These are phyloP conservation scores for Brachionus plicatilis DNA, from an alignment of 1,140 invertebrate species.

Conservation along the genomic window DNA sequence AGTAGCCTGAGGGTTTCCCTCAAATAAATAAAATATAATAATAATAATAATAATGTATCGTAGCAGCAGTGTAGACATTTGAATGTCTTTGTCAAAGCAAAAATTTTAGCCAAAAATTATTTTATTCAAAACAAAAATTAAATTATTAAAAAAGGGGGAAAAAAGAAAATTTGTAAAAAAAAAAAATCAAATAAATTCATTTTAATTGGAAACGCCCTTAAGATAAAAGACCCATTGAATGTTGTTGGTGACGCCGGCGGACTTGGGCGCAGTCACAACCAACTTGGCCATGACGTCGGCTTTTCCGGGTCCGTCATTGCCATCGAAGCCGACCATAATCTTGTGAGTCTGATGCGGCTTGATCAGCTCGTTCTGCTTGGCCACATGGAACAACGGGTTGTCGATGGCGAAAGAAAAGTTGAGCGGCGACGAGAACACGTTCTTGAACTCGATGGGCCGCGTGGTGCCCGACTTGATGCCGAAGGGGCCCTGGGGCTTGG, in stretches of 20 bases:
- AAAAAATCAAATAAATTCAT: neutral
- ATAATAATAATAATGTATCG: too few relatives aligned
- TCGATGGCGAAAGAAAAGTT: slow-evolving; percentile 53
- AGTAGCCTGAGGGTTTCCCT: too few relatives aligned
- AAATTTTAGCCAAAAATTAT: too few relatives aligned
- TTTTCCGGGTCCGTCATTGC: slow-evolving; percentile 49
- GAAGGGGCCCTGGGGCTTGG: slow-evolving; percentile 56
- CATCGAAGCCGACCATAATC: slow-evolving; percentile 55
- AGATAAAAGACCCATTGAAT: slow-evolving; percentile 56
- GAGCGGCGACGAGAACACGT: slow-evolving; percentile 51
- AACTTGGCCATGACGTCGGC: slow-evolving; percentile 55
- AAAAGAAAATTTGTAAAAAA: too few relatives aligned
- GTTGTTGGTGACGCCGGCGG: slow-evolving; percentile 47
- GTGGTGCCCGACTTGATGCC: slow-evolving; percentile 51
- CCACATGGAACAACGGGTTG: slow-evolving; percentile 53
- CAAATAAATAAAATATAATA: too few relatives aligned
- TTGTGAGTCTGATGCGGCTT: slow-evolving; percentile 52
- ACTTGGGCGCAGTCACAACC: slow-evolving; percentile 51
- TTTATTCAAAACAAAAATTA: neutral
- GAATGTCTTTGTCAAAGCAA: too few relatives aligned
- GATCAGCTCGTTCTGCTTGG: slow-evolving; percentile 52
- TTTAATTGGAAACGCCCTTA: slow-evolving; percentile 46
- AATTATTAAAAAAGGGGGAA: neutral
- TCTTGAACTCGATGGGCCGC: slow-evolving; percentile 52
- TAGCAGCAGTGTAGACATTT: too few relatives aligned